A percentile compares a stretch with the other conserved stretches of the same genome.
Evolutionary conservation across 2,888 invertebrate genomes (phyloP).

Genomic region (Anticlea derivata): DNA sequence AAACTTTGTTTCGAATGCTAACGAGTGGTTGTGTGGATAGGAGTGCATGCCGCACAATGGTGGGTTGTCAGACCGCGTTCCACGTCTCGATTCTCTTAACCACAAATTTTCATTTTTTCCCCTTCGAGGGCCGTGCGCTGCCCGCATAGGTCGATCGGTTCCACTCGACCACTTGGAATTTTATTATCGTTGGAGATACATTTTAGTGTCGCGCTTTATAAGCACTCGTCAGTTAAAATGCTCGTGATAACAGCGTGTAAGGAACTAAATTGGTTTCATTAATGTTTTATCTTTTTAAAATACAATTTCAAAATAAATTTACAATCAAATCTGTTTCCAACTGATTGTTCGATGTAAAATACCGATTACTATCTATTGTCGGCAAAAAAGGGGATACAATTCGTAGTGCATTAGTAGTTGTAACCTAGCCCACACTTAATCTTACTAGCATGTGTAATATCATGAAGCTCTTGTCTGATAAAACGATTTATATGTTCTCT

Average conservation of each 20-base stretch:
- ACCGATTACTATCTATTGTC: background rate
- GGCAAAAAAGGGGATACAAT: background rate
- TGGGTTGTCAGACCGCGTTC: conserved; percentile 40
- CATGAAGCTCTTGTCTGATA: background rate
- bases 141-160: conserved; percentile 65
- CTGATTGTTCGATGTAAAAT: background rate
- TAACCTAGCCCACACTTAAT: conserved; percentile 9
- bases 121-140: conserved; percentile 32
- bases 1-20: conserved; percentile 10
- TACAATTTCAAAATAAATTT: no score
- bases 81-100: conserved; percentile 53
- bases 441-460: conserved; percentile 1
- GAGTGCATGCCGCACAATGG: conserved; percentile 41
- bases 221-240: no score
- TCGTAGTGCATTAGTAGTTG: conserved; percentile 2
- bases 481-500: background rate
- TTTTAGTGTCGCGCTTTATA: conserved; percentile 45
- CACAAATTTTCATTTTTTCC: conserved; percentile 67
- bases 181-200: conserved; percentile 55
- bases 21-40: conserved; percentile 24
- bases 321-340: background rate
- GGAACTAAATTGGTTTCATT: no score
- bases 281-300: background rate
- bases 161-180: conserved; percentile 55
- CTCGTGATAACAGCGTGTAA: no score